phyloP scores from a whole-genome alignment of 2,797 vertebrate genomes.

The Amniataba percoides region DNA sequence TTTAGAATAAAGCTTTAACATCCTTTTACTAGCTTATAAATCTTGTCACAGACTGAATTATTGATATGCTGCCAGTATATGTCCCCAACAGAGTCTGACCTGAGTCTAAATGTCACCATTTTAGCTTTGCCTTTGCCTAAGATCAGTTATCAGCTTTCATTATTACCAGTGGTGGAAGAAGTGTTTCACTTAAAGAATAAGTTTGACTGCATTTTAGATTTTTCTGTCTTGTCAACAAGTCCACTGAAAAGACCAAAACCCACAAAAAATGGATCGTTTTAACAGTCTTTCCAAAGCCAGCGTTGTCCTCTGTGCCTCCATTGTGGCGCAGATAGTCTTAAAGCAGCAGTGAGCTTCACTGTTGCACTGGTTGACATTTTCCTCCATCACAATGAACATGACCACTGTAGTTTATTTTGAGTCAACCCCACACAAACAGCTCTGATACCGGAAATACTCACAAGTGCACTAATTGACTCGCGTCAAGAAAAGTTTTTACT shows the following conservation, averaged over 20 bases:
- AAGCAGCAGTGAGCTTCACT: not conserved
- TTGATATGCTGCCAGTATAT: slow-evolving; percentile 4
- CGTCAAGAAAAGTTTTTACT: not conserved
- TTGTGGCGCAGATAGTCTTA: not conserved
- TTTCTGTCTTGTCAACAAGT: not conserved
- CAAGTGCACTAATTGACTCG: not conserved
- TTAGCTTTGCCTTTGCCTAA: not conserved
- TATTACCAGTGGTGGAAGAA: not conserved
- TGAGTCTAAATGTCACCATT: not conserved
- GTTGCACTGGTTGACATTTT: not conserved
- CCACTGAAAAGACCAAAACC: not conserved
- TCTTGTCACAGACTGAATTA: slow-evolving; percentile 5
- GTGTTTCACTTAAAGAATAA: not conserved
- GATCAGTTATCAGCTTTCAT: not conserved
- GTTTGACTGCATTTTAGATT: not conserved
- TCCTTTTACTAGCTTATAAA: slow-evolving; percentile 19
- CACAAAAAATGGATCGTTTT: too few species aligned
- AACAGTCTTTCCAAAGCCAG: not conserved
- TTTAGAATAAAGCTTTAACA: slow-evolving; percentile 23
- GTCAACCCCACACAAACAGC: not conserved
- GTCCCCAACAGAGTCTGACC: not conserved
- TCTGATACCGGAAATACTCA: not conserved
- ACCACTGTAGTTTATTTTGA: not conserved
- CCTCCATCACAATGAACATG: not conserved
- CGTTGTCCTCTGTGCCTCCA: not conserved